Evolutionary conservation across 2,797 vertebrate genomes (phyloP).

Genomic region (Tangara arthus): DNA sequence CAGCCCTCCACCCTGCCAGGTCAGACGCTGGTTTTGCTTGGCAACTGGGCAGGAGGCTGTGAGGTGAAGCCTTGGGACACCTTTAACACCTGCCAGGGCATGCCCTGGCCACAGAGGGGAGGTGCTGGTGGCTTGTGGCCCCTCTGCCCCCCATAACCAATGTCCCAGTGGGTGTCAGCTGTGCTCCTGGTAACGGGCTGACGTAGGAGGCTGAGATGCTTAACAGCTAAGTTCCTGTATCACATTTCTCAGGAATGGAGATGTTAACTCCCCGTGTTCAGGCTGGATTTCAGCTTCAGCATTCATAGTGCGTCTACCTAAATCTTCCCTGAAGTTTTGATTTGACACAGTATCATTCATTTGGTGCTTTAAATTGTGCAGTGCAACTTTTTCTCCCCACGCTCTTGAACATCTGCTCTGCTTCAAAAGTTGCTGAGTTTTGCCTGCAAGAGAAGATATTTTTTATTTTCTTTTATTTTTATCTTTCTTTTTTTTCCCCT

Average conservation of each 20-base stretch:
- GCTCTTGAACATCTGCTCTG: slow-evolving; percentile 2
- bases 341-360: background rate
- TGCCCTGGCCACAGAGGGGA: accelerated
- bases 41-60: background rate
- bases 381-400: background rate
- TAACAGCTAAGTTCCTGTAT: background rate
- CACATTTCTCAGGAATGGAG: background rate
- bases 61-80: background rate
- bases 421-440: background rate
- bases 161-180: background rate
- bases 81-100: background rate
- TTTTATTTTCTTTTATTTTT: background rate
- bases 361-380: background rate
- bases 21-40: background rate
- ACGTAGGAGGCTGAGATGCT: background rate
- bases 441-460: background rate
- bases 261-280: background rate
- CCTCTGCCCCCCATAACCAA: background rate
- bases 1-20: accelerated
- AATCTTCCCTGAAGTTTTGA: slow-evolving; percentile 36
- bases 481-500: background rate
- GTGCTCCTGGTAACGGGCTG: accelerated
- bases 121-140: background rate
- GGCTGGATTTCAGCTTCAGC: background rate
- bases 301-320: background rate